Evolutionary conservation across 1,140 invertebrate species (phyloP).

Genomic region (Dendroctonus valens): DNA sequence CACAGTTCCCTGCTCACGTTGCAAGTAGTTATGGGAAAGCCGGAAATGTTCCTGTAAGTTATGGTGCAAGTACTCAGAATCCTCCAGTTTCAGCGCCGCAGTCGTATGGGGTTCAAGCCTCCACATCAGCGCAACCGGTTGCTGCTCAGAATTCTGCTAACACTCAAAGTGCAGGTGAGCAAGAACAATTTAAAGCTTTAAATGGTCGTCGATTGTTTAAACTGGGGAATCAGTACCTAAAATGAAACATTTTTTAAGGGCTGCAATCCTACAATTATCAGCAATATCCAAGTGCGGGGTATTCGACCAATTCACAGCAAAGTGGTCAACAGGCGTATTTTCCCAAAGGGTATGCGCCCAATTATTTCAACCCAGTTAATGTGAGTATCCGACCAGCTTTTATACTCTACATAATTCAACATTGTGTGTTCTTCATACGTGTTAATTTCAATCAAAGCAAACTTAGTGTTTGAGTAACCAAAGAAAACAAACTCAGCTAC

Average conservation of each 20-base stretch:
- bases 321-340: slow-evolving; percentile 18
- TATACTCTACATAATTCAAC: neutral
- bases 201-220: neutral
- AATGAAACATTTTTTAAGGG: neutral
- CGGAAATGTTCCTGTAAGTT: neutral
- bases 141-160: neutral
- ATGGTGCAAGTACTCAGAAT: neutral
- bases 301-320: slow-evolving; percentile 12
- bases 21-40: neutral
- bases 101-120: neutral
- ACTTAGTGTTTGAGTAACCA: no score
- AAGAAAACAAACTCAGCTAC: no score
- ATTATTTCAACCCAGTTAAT: slow-evolving; percentile 20
- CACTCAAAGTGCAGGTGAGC: neutral
- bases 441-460: no score
- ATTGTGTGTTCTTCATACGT: neutral
- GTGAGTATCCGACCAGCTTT: slow-evolving; percentile 9
- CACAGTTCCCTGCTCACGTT: neutral
- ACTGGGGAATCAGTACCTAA: neutral
- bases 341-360: slow-evolving; percentile 35
- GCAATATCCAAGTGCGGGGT: neutral
- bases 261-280: no score
- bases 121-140: neutral
- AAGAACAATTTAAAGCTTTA: neutral
- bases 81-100: neutral